These are phyloP conservation scores for Drosophila pseudoobscura DNA, from an alignment of 1,140 invertebrate genomes.

Conservation along the genomic window DNA sequence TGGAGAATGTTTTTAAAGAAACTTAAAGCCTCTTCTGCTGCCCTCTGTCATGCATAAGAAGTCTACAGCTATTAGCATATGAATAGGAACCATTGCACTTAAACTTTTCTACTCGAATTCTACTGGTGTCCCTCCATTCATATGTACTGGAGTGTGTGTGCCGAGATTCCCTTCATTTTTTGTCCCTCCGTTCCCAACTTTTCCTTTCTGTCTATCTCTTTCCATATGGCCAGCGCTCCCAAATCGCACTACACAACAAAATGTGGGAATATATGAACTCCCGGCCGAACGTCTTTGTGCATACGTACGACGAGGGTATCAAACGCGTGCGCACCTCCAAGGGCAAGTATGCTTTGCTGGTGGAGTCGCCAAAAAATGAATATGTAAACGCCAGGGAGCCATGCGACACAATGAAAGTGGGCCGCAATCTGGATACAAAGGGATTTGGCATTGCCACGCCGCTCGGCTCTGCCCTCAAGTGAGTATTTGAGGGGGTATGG, in stretches of 20 bases:
- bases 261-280: constrained; percentile 99
- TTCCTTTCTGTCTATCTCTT: constrained; percentile 9
- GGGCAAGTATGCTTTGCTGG: constrained; percentile 96
- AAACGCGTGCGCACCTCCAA: constrained; percentile 91
- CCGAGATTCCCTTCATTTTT: constrained; percentile 12
- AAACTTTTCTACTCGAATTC: constrained; percentile 8
- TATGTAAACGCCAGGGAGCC: constrained; percentile 96
- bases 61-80: constrained; percentile 15
- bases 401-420: constrained; percentile 98
- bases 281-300: constrained; percentile 91
- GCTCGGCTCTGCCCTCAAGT: constrained; percentile 95
- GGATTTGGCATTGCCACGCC: constrained; percentile 97
- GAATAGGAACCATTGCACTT: constrained; percentile 13
- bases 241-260: constrained; percentile 94
- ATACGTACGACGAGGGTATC: constrained; percentile 93
- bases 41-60: constrained; percentile 3
- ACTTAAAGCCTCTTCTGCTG: constrained; percentile 41
- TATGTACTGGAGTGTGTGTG: constrained; percentile 4
- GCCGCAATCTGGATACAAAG: constrained; percentile 95
- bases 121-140: constrained; percentile 5
- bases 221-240: constrained; percentile 89
- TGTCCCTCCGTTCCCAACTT: neutral
- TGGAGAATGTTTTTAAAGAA: constrained; percentile 57
- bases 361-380: constrained; percentile 97
- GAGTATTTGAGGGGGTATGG: constrained; percentile 64